Conservation (phyloP, 1,140 invertebrate genomes). For the Delia radicum region DNA sequence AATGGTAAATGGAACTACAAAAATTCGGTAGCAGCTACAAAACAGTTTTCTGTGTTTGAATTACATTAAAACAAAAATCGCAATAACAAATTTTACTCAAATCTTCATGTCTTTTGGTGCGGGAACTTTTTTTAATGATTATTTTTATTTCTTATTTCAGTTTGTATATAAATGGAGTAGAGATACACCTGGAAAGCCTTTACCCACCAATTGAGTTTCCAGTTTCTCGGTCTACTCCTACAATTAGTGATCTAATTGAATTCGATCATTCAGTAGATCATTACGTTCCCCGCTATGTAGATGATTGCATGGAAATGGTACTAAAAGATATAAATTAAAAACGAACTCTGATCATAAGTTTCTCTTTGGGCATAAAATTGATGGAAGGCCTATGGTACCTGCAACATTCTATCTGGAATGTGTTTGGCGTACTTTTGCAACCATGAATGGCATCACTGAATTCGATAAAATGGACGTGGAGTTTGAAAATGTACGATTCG, state of each 20-base stretch:
- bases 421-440: constrained; percentile 87
- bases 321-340: neutral
- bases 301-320: constrained; percentile 53
- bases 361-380: constrained; percentile 82
- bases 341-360: constrained; percentile 71
- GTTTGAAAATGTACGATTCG: constrained; percentile 85
- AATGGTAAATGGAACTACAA: too few species aligned
- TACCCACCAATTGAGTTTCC: constrained; percentile 73
- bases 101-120: too few species aligned
- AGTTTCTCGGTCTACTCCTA: constrained; percentile 75
- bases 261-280: constrained; percentile 85
- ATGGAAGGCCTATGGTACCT: constrained; percentile 84
- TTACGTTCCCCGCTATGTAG: constrained; percentile 60
- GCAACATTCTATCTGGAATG: constrained; percentile 84
- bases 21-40: too few species aligned
- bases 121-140: too few species aligned
- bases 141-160: too few species aligned
- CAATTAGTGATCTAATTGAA: constrained; percentile 72
- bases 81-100: too few species aligned
- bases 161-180: constrained; percentile 56
- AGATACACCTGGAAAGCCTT: constrained; percentile 59
- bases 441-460: constrained; percentile 66
- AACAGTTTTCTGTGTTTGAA: too few species aligned
- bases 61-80: too few species aligned
- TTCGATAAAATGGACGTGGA: constrained; percentile 76